Percentiles rank a stretch among this genome's conserved stretches.
Evolutionary conservation across 2,113 vertebrate genomes (phyloP).

Genomic region (Burhinus bistriatus): DNA sequence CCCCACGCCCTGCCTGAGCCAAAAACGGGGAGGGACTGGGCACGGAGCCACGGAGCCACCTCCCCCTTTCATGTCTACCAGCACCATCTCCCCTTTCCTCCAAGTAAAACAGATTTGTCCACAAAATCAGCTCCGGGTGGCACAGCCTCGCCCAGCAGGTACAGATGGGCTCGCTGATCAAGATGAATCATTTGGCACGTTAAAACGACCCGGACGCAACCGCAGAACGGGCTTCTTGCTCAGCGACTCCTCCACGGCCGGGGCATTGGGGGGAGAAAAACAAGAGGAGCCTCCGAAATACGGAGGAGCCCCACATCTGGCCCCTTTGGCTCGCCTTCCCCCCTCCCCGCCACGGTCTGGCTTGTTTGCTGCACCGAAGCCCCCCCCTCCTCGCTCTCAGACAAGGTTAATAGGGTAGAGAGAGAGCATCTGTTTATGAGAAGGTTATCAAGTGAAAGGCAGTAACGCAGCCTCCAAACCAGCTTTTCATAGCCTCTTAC

Average conservation of each 20-base stretch:
- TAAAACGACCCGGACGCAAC: background rate
- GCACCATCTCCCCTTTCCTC: slow-evolving; percentile 11
- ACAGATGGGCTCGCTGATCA: slow-evolving; percentile 57
- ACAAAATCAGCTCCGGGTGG: slow-evolving; percentile 20
- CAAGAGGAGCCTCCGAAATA: background rate
- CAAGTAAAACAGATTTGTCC: slow-evolving; percentile 42
- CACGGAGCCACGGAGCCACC: background rate
- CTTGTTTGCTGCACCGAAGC: background rate
- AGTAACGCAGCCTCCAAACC: slow-evolving; percentile 71
- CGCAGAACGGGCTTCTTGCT: background rate
- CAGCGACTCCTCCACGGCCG: background rate
- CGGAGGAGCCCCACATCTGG: background rate
- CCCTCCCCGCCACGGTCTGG: background rate
- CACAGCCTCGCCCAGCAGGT: slow-evolving; percentile 49
- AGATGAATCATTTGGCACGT: slow-evolving; percentile 56
- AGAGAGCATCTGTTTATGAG: slow-evolving; percentile 75
- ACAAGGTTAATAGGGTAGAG: slow-evolving; percentile 71
- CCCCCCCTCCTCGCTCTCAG: background rate
- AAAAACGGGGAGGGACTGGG: background rate
- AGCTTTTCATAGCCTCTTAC: slow-evolving; percentile 79
- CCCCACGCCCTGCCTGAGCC: background rate
- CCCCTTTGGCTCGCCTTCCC: background rate
- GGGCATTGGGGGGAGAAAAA: background rate
- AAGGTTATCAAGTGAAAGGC: slow-evolving; percentile 69
- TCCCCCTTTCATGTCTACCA: background rate